Conservation (phyloP, 2,113 vertebrate genomes). For the Cyrtonyx montezumae region DNA sequence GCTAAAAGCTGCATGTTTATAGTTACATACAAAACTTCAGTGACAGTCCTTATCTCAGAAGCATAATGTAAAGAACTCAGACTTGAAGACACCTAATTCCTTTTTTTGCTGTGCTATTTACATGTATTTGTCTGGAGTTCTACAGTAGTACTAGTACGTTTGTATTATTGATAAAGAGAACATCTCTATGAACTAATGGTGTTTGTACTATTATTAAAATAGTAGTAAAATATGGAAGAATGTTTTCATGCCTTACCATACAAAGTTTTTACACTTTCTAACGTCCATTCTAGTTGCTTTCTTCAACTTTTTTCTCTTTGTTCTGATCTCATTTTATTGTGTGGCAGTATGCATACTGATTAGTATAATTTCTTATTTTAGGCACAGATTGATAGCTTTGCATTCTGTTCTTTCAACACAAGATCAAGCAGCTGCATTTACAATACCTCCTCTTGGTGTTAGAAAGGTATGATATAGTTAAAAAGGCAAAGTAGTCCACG, state of each 20-base stretch:
- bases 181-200: not conserved
- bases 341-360: not conserved
- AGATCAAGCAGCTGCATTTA: slow-evolving; percentile 94
- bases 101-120: not conserved
- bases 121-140: not conserved
- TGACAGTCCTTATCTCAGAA: not conserved
- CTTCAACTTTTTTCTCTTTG: not conserved
- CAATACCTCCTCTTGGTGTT: slow-evolving; percentile 87
- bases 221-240: not conserved
- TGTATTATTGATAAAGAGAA: not conserved
- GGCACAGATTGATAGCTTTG: slow-evolving; percentile 90
- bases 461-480: slow-evolving; percentile 87
- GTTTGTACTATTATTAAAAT: not conserved
- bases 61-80: rapidly evolving
- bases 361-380: slow-evolving; percentile 68
- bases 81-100: not conserved
- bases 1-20: not conserved
- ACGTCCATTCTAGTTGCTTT: not conserved
- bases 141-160: not conserved
- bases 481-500: not conserved
- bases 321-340: not conserved
- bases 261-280: not conserved
- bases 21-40: not conserved
- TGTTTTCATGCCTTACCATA: not conserved
- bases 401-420: slow-evolving; percentile 96